These are phyloP conservation scores for Dryadula phaetusa DNA, from an alignment of 2,888 invertebrate genomes.

Conservation along the genomic window DNA sequence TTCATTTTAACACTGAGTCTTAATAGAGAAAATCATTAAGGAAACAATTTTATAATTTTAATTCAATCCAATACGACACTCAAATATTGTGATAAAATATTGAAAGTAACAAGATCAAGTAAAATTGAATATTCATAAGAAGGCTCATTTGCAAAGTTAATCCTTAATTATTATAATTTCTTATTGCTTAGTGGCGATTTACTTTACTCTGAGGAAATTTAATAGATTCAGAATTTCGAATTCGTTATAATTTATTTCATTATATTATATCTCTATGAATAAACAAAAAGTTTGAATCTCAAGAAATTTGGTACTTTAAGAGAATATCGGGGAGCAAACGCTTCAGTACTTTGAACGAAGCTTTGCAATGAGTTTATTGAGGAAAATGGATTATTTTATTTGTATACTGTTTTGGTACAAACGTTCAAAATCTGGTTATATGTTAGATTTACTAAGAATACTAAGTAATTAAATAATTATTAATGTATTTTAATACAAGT, in stretches of 20 bases:
- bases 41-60: not conserved
- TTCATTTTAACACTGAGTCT: too few species aligned
- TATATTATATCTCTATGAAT: slow-evolving; percentile 21
- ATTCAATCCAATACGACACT: not conserved
- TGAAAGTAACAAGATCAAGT: not conserved
- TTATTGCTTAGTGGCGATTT: slow-evolving; percentile 39
- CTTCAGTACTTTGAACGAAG: not conserved
- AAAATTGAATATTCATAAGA: slow-evolving; percentile 48
- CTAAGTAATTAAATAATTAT: too few species aligned
- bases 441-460: too few species aligned
- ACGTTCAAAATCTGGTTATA: not conserved
- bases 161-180: slow-evolving; percentile 46
- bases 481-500: too few species aligned
- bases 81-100: slow-evolving; percentile 2
- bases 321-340: slow-evolving; percentile 6
- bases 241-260: slow-evolving; percentile 28
- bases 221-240: slow-evolving; percentile 32
- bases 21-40: too few species aligned
- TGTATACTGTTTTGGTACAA: not conserved
- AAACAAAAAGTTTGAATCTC: slow-evolving; percentile 19
- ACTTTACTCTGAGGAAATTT: slow-evolving; percentile 27
- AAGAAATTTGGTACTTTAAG: slow-evolving; percentile 23
- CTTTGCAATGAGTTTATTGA: not conserved
- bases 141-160: slow-evolving; percentile 49
- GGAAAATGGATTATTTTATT: not conserved